Conservation (phyloP, 2,797 vertebrate species). For the Scolopax rusticola region DNA sequence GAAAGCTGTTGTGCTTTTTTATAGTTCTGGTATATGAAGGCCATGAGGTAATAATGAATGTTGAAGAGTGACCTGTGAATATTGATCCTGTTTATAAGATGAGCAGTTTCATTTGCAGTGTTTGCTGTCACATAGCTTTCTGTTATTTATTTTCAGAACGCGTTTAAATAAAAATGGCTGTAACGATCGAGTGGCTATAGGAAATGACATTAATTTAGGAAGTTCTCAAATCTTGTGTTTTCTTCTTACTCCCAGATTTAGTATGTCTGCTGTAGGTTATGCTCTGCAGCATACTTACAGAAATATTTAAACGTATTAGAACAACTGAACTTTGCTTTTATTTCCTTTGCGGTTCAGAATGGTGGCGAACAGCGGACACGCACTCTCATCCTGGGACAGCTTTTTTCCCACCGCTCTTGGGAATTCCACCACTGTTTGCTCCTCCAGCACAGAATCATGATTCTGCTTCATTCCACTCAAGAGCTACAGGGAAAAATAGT, state of each 20-base stretch:
- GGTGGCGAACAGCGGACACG: constrained; percentile 87
- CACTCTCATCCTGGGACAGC: constrained; percentile 82
- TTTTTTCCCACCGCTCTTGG: constrained; percentile 89
- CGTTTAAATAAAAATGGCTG: background rate
- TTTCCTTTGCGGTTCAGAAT: constrained; percentile 81
- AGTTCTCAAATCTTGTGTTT: background rate
- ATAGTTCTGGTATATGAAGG: background rate
- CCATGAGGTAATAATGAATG: background rate
- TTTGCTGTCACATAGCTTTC: background rate
- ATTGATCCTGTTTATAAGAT: background rate
- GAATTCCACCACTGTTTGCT: constrained; percentile 88
- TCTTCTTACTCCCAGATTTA: background rate
- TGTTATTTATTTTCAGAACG: background rate
- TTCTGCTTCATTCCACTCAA: constrained; percentile 82
- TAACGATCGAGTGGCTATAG: background rate
- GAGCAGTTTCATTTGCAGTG: background rate
- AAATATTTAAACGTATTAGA: background rate
- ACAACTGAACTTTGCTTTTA: constrained; percentile 1
- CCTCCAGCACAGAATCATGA: constrained; percentile 85
- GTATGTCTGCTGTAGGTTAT: background rate
- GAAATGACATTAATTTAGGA: background rate
- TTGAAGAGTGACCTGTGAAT: background rate
- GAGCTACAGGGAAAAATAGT: constrained; percentile 86
- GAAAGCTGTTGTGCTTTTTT: background rate
- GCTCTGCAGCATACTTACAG: background rate